Conservation (phyloP, 2,797 vertebrate species). For the Cuniculus paca region DNA sequence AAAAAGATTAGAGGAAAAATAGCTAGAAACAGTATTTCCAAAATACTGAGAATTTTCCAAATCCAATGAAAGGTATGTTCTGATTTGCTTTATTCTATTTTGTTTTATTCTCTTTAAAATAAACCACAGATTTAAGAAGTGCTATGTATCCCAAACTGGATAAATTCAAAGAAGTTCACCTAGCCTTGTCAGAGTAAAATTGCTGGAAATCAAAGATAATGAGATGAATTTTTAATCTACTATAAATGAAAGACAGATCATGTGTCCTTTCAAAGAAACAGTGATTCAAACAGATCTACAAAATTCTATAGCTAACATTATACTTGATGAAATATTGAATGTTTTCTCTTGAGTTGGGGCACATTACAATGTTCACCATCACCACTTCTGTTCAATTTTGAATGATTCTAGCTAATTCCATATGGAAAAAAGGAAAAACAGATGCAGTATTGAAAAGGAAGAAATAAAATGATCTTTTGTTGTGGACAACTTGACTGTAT, state of each 20-base stretch:
- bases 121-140: not conserved
- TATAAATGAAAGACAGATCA: not conserved
- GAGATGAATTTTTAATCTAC: not conserved
- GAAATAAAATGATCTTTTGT: conserved; percentile 20
- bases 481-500: not conserved
- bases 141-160: not conserved
- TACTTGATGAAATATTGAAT: not conserved
- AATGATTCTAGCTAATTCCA: not conserved
- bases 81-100: too few relatives aligned
- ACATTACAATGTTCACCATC: not conserved
- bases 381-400: not conserved
- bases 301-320: not conserved
- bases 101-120: too few relatives aligned
- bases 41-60: not conserved
- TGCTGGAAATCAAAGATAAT: not conserved
- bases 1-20: not conserved
- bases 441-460: not conserved
- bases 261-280: conserved; percentile 35
- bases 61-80: not conserved
- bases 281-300: not conserved
- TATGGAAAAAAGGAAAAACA: not conserved
- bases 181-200: not conserved
- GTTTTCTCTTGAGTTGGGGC: not conserved
- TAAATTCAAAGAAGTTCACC: not conserved
- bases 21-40: not conserved